Evolutionary conservation across 2,888 invertebrate genomes (phyloP).

Genomic region (Synanthedon vespiformis): DNA sequence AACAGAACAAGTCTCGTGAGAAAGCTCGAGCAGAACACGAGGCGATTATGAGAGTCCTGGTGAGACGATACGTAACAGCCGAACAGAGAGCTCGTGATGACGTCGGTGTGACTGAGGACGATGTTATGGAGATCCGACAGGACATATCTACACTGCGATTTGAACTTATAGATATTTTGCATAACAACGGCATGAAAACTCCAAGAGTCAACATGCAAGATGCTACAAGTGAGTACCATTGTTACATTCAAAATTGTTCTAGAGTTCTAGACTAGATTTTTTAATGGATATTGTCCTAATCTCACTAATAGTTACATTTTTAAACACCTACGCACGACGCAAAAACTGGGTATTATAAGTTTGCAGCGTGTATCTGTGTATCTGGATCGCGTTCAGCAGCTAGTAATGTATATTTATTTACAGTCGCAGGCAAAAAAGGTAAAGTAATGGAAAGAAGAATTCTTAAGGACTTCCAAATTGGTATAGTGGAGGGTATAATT

Average conservation of each 20-base stretch:
- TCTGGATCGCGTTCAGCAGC: too few relatives aligned
- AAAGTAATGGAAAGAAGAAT: constrained; percentile 88
- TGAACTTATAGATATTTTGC: constrained; percentile 91
- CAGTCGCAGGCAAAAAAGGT: constrained; percentile 85
- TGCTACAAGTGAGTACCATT: constrained; percentile 58
- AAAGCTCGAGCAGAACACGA: constrained; percentile 81
- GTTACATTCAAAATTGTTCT: too few relatives aligned
- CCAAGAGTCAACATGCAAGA: constrained; percentile 78
- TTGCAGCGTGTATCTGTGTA: too few relatives aligned
- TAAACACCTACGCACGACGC: not conserved
- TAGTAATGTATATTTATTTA: not conserved
- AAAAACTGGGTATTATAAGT: too few relatives aligned
- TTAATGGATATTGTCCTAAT: not conserved
- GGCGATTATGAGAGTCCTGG: constrained; percentile 87
- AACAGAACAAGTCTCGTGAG: constrained; percentile 78
- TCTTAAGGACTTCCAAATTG: constrained; percentile 91
- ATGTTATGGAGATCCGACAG: constrained; percentile 97
- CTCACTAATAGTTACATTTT: not conserved
- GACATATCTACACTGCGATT: constrained; percentile 95
- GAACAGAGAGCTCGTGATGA: constrained; percentile 91
- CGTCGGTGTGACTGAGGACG: constrained; percentile 94
- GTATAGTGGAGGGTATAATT: constrained; percentile 85
- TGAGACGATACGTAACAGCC: constrained; percentile 90
- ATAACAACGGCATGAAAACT: constrained; percentile 89
- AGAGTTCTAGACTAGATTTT: not conserved